Percentiles rank a stretch among this genome's conserved stretches.
These are phyloP conservation scores for Stichopus chloronotus DNA, from an alignment of 35 echinoderm and acorn worm genomes.

Conservation along the genomic window DNA sequence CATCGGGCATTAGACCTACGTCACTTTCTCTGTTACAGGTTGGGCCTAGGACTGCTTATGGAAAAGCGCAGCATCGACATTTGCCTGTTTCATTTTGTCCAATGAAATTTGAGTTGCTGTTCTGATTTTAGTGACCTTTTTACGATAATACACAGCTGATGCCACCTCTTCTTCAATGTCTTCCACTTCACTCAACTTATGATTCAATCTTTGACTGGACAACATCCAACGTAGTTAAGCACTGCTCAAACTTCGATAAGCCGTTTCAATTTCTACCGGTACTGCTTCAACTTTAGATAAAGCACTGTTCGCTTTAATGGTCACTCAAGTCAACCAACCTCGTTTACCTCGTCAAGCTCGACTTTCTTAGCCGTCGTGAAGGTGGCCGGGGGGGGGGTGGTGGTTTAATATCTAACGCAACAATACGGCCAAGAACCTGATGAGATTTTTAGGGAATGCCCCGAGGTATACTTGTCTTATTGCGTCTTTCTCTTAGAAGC, in stretches of 20 bases:
- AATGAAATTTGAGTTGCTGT: not conserved
- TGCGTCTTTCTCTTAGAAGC: too few relatives aligned
- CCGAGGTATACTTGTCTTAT: too few relatives aligned
- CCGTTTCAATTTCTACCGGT: constrained; percentile 5
- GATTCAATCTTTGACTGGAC: constrained; percentile 5
- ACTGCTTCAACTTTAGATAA: too few relatives aligned
- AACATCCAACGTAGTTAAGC: not conserved
- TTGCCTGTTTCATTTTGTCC: constrained; percentile 19
- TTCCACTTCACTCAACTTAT: not conserved
- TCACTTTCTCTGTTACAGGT: not conserved
- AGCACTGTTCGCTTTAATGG: not conserved
- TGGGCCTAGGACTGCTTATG: not conserved
- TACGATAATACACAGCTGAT: not conserved
- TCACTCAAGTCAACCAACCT: constrained; percentile 2
- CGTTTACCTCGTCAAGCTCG: not conserved
- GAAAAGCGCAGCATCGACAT: not conserved
- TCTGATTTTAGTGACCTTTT: not conserved
- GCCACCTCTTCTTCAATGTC: not conserved
- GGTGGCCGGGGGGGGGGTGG: too few relatives aligned
- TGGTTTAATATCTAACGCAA: too few relatives aligned
- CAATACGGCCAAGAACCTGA: too few relatives aligned
- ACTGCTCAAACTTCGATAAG: not conserved
- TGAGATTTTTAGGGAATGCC: too few relatives aligned
- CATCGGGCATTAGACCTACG: not conserved
- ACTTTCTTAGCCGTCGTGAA: not conserved